phyloP scores from a whole-genome alignment of 2,888 invertebrate species.

The Pyrochroa serraticornis region DNA sequence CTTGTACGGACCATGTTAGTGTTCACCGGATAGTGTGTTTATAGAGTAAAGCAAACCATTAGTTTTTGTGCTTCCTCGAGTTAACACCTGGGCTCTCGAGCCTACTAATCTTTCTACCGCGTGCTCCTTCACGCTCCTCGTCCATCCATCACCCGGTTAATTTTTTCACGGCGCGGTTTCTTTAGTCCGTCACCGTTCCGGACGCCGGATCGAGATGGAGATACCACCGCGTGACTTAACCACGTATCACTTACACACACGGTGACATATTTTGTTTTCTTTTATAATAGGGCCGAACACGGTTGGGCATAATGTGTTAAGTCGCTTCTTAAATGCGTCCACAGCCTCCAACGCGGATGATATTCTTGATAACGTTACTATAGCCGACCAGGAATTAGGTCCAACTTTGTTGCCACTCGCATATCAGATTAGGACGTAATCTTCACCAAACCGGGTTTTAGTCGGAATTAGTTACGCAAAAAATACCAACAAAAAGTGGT shows the following conservation, averaged over 20 bases:
- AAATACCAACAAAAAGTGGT: no score
- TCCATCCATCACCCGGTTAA: constrained; percentile 30
- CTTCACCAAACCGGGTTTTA: no score
- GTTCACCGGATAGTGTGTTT: constrained; percentile 4
- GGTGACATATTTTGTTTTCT: constrained; percentile 37
- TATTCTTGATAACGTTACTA: constrained; percentile 30
- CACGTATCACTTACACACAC: constrained; percentile 26
- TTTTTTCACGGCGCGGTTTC: constrained; percentile 15
- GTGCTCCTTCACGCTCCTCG: constrained; percentile 46
- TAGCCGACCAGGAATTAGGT: no score
- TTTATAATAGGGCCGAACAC: constrained; percentile 39
- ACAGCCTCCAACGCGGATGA: constrained; percentile 29
- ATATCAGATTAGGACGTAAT: no score
- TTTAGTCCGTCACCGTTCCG: background rate
- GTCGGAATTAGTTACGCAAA: no score
- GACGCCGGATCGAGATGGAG: constrained; percentile 1
- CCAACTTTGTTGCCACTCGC: no score
- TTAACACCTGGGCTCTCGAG: constrained; percentile 49
- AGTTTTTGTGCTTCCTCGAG: constrained; percentile 32
- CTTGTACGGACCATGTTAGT: constrained; percentile 1
- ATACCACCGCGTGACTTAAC: background rate
- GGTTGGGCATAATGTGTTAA: constrained; percentile 41
- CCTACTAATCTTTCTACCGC: constrained; percentile 45
- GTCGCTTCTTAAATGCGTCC: constrained; percentile 40
- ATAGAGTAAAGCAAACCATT: constrained; percentile 1